Evolutionary conservation across 2,888 invertebrate genomes (phyloP).

Genomic region (Pediacus dermestoides): DNA sequence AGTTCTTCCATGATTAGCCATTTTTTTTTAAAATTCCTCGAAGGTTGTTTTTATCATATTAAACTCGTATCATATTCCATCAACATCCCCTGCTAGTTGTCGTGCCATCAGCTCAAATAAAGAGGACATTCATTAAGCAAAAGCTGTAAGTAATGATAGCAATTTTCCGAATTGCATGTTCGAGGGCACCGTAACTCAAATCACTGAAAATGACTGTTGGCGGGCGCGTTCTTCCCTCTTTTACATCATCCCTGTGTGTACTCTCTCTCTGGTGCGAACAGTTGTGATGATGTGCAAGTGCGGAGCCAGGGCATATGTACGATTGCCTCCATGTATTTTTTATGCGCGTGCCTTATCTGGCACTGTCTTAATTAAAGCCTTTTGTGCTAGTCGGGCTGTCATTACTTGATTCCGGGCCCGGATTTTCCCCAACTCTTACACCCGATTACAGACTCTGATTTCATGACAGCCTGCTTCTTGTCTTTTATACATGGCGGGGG

Average conservation of each 20-base stretch:
- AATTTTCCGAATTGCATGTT: conserved; percentile 33
- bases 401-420: conserved; percentile 32
- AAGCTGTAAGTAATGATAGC: conserved; percentile 34
- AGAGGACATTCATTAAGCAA: conserved; percentile 31
- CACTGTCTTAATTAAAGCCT: conserved; percentile 39
- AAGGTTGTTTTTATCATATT: too few species aligned
- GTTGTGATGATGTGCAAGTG: conserved; percentile 1
- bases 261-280: conserved; percentile 1
- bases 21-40: too few species aligned
- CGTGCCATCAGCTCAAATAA: conserved; percentile 1
- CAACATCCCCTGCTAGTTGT: too few species aligned
- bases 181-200: conserved; percentile 24
- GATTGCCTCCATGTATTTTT: conserved; percentile 35
- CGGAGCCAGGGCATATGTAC: conserved; percentile 32
- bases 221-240: conserved; percentile 11
- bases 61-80: too few species aligned
- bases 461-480: background rate
- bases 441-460: conserved; percentile 14
- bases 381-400: conserved; percentile 35
- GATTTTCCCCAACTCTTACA: conserved; percentile 9
- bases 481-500: too few species aligned
- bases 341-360: conserved; percentile 37
- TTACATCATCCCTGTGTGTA: conserved; percentile 7
- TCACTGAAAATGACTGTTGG: conserved; percentile 28
- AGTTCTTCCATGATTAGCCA: too few species aligned